Evolutionary conservation across 2,113 vertebrate genomes (phyloP), one percentile per base, ranked within the genome.

Genomic region (Daboia siamensis): DNA sequence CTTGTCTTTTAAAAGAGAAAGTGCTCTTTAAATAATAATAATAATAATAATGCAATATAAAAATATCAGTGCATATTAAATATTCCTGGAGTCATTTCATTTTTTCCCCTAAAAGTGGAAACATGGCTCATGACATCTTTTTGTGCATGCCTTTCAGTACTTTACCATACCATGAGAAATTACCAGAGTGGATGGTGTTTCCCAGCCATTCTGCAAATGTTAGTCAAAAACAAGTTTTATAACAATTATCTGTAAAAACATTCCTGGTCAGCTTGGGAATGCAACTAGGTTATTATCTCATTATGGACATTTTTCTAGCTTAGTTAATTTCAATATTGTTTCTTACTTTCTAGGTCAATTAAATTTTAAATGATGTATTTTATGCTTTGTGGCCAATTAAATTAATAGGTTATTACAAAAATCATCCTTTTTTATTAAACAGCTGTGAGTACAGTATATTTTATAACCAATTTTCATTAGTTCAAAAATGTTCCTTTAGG

Each of bases 311-410:
- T 97, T 98, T 97, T 98, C 97, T 98, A 97, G 98, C 98, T 98
- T 97, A 98, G 97, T 98, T 98, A 98, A 98, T 98, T 99, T 98
- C 98, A 98, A 98, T 98, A 98, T 98, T 98, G 98, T 99, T 98
- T 98, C 98, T 98, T 98, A 98, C 99, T 90, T 99, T 99, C 98
- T 99, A 98, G 99, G 98, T 99, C 99, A 99, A 99, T 99, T 99
- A 99, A 99, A 99, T 98, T 98, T 93, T 98, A 98, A 99, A 98
- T 98, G 98, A 99, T 98, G 98, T 98, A 98, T 98, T 98, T 98
- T 99, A 99, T 99, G 98, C 98, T 99, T 99, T 98, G 97, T 98
- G 98, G 98, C 98, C 99, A 99, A 99, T 99, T 99, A 99, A 99
- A 99, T 99, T 98, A 99, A 99, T 99, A 99, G 99, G 98, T 99